These are phyloP conservation scores for Ochotona princeps DNA, from an alignment of 2,113 vertebrate species.

Conservation along the genomic window DNA sequence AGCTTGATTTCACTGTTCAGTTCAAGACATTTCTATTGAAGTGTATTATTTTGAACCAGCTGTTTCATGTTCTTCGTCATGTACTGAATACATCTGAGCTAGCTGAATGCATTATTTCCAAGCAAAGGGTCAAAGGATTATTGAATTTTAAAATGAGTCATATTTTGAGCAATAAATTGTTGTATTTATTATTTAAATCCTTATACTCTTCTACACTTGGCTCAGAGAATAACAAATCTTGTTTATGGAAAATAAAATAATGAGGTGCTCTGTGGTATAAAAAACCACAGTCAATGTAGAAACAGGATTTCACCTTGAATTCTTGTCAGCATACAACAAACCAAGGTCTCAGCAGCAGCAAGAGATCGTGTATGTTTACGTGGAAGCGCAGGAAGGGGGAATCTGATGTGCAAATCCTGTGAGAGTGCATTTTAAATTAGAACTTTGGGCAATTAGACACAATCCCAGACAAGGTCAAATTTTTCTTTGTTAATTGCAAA, in stretches of 20 bases:
- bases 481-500: conserved; percentile 75
- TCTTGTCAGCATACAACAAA: background rate
- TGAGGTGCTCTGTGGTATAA: background rate
- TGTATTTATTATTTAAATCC: background rate
- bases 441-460: conserved; percentile 61
- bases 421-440: conserved; percentile 65
- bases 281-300: background rate
- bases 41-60: background rate
- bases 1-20: background rate
- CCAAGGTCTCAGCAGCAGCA: background rate
- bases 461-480: conserved; percentile 71
- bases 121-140: background rate
- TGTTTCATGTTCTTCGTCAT: background rate
- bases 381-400: no score
- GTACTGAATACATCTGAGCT: background rate
- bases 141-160: background rate
- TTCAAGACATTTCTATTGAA: background rate
- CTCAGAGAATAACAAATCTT: background rate
- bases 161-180: background rate
- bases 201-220: background rate
- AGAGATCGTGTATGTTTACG: background rate
- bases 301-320: conserved; percentile 26
- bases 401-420: conserved; percentile 8
- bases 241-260: conserved; percentile 32
- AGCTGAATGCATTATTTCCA: background rate